Base-by-base conservation (phyloP, 1,140 invertebrate species). In the Andricus grossulariae region DNA sequence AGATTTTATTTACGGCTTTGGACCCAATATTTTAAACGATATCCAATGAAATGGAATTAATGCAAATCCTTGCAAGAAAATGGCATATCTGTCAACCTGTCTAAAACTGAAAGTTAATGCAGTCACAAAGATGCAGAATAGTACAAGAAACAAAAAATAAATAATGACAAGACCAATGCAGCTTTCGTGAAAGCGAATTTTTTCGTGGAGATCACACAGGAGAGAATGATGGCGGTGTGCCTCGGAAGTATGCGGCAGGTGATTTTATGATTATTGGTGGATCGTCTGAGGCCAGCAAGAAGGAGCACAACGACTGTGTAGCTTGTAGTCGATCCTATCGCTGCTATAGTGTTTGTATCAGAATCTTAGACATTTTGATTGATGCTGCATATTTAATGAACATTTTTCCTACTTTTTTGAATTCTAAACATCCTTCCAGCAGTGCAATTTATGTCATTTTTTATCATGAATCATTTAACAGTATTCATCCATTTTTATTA, bases 141-240 rank as follows among this genome's bases (percentile, higher is more conserved):
- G 54, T n/a, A 18, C 32, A 57, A 45, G n/a, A 25, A 0, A 21
- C 74, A 57, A 54, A 49, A 73, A 83, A 32, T 32, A 32, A 25
- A 25, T 32, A 80, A 83, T 51, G 82, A 74, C 81, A 73, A 80
- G 75, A 50, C n/a, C 11, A 50, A 18, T 72, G 72, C 66, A 72
- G 71, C 83, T 86, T 85, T 85, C 80, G 83, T 80, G 83, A 85
- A 85, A 84, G 79, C 83, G 76, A 85, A 84, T 83, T 79, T 87
- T 84, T 83, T 82, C 81, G 80, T 84, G 79, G 72, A 75, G 12
- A 70, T 25, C 51, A 50, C 60, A 50, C 39, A 2, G 21, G 57
- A 19, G 71, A 72, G 71, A 72, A 21, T 51, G 71, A 72, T 52
- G 50, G 19, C 71, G 8, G 50, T 19, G 32, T 15, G 50, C 18